Evolutionary conservation across 2,113 vertebrate species (phyloP).

Genomic region (Acrocephalus kingi): DNA sequence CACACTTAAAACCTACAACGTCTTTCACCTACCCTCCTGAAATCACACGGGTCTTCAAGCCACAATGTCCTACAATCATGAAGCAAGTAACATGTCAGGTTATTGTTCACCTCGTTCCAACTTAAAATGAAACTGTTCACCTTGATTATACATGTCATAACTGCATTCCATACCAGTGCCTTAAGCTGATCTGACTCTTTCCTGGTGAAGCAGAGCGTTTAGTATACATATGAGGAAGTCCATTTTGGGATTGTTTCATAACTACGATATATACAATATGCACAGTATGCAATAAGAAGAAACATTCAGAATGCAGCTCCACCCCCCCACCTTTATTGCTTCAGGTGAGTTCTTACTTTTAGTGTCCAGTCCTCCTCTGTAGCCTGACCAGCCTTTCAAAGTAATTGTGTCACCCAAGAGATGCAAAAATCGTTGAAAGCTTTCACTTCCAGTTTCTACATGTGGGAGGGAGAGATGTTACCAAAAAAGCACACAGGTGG

Average conservation of each 20-base stretch:
- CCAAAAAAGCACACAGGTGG: neutral
- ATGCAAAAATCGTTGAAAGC: slow-evolving; percentile 90
- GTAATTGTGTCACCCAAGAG: slow-evolving; percentile 90
- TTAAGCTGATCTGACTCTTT: too few relatives aligned
- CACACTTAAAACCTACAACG: too few relatives aligned
- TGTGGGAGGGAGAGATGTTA: neutral
- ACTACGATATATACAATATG: neutral
- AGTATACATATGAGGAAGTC: neutral
- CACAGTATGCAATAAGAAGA: neutral
- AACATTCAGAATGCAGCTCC: neutral
- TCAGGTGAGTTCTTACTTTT: slow-evolving; percentile 85
- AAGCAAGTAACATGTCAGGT: too few relatives aligned
- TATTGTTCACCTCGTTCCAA: too few relatives aligned
- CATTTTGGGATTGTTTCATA: neutral
- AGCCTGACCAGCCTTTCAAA: slow-evolving; percentile 96
- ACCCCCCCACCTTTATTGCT: neutral
- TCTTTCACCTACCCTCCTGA: too few relatives aligned
- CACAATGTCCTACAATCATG: too few relatives aligned
- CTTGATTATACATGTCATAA: too few relatives aligned
- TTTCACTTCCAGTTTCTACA: slow-evolving; percentile 90
- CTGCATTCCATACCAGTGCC: too few relatives aligned
- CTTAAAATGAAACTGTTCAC: too few relatives aligned
- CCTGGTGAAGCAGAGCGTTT: too few relatives aligned
- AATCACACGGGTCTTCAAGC: too few relatives aligned
- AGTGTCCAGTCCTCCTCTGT: slow-evolving; percentile 96